Evolutionary conservation across 2,888 invertebrate genomes (phyloP).

Genomic region (Hirtodrosophila cameraria): DNA sequence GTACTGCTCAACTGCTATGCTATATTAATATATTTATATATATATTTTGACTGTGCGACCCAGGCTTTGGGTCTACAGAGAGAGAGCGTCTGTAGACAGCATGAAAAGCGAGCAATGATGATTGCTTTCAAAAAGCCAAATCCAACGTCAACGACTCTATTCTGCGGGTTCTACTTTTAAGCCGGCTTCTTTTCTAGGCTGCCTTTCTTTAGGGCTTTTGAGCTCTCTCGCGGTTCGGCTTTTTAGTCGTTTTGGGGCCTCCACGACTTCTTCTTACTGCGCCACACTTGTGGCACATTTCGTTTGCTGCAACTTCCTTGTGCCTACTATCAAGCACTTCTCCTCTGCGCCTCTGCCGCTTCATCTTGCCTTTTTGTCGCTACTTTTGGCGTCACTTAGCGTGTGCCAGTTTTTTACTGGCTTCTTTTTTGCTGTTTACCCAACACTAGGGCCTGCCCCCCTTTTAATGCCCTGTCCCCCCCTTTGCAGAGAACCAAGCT

Average conservation of each 20-base stretch:
- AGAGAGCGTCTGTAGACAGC: slow-evolving; percentile 13
- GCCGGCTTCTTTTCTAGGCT: slow-evolving; percentile 15
- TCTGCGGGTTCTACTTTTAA: slow-evolving; percentile 65
- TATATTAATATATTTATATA: slow-evolving; percentile 35
- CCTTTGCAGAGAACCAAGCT: not conserved
- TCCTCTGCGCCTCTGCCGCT: not conserved
- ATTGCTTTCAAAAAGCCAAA: slow-evolving; percentile 70
- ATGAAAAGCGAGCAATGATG: slow-evolving; percentile 46
- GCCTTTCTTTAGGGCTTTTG: slow-evolving; percentile 38
- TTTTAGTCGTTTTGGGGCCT: slow-evolving; percentile 21
- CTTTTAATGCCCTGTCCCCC: not conserved
- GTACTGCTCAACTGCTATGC: slow-evolving; percentile 22
- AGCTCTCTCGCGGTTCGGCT: slow-evolving; percentile 17
- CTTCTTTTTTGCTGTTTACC: slow-evolving; percentile 67
- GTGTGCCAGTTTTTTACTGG: slow-evolving; percentile 78
- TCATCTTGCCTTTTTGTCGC: not conserved
- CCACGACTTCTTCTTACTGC: too few species aligned
- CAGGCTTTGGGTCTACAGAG: slow-evolving; percentile 5
- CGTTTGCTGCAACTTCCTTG: slow-evolving; percentile 63
- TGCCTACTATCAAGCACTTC: slow-evolving; percentile 53
- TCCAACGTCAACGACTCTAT: slow-evolving; percentile 78
- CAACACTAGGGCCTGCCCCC: slow-evolving; percentile 42
- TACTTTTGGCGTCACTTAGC: slow-evolving; percentile 56
- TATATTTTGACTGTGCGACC: slow-evolving; percentile 12
- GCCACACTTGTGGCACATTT: slow-evolving; percentile 69